Conservation (phyloP, 2,797 vertebrate genomes). For the Sebastes kiyomatsui region DNA sequence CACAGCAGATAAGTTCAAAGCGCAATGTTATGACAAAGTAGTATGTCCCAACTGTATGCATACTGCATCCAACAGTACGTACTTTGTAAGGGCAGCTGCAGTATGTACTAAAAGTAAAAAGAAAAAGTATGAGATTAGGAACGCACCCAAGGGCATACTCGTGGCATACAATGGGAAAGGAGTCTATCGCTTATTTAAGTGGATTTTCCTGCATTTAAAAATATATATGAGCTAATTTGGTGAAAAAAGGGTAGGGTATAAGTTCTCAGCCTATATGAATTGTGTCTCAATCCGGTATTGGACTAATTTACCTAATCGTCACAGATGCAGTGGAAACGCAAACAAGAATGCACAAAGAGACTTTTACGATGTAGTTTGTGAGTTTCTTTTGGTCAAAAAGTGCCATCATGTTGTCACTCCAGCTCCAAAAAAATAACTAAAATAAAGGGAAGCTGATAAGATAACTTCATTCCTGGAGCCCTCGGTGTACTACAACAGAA, state of each 20-base stretch:
- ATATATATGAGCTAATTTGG: not conserved
- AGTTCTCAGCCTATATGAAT: accelerated
- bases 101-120: no score
- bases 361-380: not conserved
- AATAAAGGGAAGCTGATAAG: not conserved
- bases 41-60: no score
- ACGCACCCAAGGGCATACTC: no score
- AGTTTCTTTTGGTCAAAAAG: not conserved
- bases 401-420: not conserved
- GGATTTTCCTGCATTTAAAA: no score
- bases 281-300: not conserved
- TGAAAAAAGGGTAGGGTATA: accelerated
- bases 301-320: not conserved
- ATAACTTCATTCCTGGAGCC: not conserved
- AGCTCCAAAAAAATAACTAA: not conserved
- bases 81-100: no score
- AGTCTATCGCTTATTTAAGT: accelerated
- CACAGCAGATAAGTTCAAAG: no score
- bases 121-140: no score
- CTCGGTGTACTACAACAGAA: not conserved
- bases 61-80: accelerated
- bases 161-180: accelerated
- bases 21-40: no score
- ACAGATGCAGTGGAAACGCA: not conserved
- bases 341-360: not conserved